phyloP scores from a whole-genome alignment of 2,113 vertebrate species.

The Grantiella picta region DNA sequence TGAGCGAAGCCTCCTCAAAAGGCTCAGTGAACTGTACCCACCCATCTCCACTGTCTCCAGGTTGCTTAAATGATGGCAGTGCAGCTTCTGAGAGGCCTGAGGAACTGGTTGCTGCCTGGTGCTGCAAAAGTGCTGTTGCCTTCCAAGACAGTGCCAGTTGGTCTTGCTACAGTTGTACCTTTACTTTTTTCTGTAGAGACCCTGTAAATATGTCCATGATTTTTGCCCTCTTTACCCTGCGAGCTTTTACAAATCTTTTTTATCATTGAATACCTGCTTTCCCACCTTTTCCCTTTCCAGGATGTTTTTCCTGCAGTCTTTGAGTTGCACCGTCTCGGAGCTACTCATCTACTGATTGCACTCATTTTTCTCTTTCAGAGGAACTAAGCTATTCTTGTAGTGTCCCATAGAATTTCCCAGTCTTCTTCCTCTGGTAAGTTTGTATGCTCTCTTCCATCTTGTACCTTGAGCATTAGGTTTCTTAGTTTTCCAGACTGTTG shows the following conservation, averaged over 20 bases:
- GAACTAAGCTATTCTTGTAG: conserved; percentile 18
- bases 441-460: neutral
- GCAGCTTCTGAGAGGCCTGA: neutral
- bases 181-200: neutral
- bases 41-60: neutral
- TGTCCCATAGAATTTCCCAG: neutral
- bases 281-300: neutral
- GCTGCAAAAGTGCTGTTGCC: neutral
- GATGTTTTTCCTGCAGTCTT: neutral
- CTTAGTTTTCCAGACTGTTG: neutral
- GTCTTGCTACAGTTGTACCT: neutral
- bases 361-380: conserved; percentile 49
- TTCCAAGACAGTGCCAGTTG: neutral
- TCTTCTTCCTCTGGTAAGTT: conserved; percentile 28
- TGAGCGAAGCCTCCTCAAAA: neutral
- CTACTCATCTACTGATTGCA: neutral
- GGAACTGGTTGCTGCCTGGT: neutral
- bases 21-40: neutral
- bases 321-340: neutral
- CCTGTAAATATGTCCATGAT: neutral
- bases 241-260: neutral
- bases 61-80: neutral
- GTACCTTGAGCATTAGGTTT: neutral
- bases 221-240: neutral
- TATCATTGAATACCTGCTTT: neutral